These are phyloP conservation scores for Meloidogyne floridensis DNA, from an alignment of 1,140 invertebrate species.

Conservation along the genomic window DNA sequence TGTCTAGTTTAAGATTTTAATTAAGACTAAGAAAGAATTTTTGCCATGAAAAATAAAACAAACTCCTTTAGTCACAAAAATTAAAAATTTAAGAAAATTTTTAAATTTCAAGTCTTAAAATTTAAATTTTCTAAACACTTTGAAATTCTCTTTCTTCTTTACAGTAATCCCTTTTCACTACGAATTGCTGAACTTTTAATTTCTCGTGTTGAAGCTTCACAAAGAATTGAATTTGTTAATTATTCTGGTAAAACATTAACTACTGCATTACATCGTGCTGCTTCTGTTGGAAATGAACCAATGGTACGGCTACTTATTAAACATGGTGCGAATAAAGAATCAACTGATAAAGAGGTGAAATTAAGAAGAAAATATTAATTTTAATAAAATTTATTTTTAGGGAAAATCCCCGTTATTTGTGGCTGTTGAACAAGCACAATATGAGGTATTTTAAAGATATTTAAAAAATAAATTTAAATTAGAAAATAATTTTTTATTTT, in stretches of 20 bases:
- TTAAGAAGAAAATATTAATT: neutral
- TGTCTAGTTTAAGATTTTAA: no score
- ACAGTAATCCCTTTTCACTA: neutral
- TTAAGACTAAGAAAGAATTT: no score
- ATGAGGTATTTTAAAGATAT: neutral
- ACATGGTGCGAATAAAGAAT: slow-evolving; percentile 24
- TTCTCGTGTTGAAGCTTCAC: neutral
- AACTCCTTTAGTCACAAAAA: no score
- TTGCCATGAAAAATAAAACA: no score
- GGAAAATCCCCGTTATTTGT: slow-evolving; percentile 20
- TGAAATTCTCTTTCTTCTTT: neutral
- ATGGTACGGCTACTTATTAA: slow-evolving; percentile 17
- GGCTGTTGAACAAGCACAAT: slow-evolving; percentile 26
- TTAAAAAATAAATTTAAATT: neutral
- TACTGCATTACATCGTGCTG: slow-evolving; percentile 18
- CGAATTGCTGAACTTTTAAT: slow-evolving; percentile 24
- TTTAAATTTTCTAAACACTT: neutral
- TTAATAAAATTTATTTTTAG: slow-evolving; percentile 6
- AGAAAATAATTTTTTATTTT: neutral
- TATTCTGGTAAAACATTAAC: neutral
- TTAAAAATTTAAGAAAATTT: no score
- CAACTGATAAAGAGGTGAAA: slow-evolving; percentile 6
- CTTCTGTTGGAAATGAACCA: slow-evolving; percentile 13
- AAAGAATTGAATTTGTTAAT: slow-evolving; percentile 20
- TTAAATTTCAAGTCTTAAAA: no score